Conservation (phyloP, 1,140 invertebrate genomes). For the Aphelenchoides fujianensis region DNA sequence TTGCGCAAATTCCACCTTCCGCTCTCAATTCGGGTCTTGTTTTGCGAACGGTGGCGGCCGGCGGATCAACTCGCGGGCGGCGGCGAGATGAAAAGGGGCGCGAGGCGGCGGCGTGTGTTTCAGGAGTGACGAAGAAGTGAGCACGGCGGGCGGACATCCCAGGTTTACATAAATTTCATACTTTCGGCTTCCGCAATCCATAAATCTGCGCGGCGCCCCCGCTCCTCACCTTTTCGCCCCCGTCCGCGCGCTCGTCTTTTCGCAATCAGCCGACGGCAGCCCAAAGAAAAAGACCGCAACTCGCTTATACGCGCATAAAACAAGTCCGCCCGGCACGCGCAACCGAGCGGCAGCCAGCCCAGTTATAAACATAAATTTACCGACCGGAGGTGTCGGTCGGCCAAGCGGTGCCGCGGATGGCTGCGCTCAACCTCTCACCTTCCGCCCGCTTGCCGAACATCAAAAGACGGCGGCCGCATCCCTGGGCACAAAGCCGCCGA, state of each 20-base stretch:
- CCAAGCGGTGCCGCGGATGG: neutral
- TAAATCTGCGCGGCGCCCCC: neutral
- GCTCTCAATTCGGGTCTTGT: no score
- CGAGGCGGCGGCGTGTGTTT: neutral
- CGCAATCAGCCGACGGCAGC: neutral
- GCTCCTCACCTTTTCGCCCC: neutral
- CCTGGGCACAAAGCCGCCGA: neutral
- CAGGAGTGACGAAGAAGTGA: no score
- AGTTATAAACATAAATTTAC: neutral
- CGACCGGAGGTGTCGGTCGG: no score
- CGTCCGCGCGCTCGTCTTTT: neutral
- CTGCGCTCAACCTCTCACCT: neutral
- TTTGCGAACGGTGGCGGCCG: neutral
- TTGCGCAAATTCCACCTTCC: no score
- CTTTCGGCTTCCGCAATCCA: neutral
- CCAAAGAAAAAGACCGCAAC: neutral
- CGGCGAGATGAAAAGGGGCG: neutral
- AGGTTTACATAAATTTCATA: conserved; percentile 6
- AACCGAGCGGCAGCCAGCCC: neutral
- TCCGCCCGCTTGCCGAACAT: neutral
- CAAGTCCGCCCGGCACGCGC: neutral
- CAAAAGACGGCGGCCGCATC: neutral
- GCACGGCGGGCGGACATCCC: no score
- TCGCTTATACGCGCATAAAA: neutral
- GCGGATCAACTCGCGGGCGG: neutral